These are phyloP conservation scores for Myanophis thanlyinensis DNA, from an alignment of 2,113 vertebrate species.

Conservation along the genomic window DNA sequence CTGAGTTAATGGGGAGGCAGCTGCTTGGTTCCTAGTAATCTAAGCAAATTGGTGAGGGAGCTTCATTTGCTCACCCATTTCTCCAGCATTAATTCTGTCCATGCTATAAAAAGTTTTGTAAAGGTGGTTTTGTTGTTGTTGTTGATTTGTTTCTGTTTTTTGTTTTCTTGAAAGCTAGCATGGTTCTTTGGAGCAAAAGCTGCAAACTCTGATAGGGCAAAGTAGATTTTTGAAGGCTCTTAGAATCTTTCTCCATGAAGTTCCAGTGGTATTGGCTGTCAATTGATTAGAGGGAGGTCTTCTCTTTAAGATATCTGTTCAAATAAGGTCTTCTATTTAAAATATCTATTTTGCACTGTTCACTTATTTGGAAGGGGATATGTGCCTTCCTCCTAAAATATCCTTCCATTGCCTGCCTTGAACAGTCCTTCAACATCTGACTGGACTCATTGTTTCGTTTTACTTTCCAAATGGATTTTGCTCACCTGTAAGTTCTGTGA, in stretches of 20 bases:
- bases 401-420: background rate
- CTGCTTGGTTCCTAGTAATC: background rate
- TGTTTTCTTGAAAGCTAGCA: background rate
- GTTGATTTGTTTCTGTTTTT: too few species aligned
- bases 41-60: background rate
- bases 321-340: background rate
- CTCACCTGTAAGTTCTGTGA: background rate
- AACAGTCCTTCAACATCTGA: background rate
- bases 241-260: background rate
- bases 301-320: background rate
- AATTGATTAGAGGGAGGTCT: background rate
- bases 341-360: background rate
- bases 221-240: background rate
- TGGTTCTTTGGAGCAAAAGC: background rate
- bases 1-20: background rate
- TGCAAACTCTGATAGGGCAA: background rate
- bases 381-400: background rate
- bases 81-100: background rate
- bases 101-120: background rate
- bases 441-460: background rate
- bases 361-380: background rate
- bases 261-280: background rate
- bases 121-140: background rate
- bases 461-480: background rate
- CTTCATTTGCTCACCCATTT: background rate